Evolutionary conservation across 2,113 vertebrate genomes (phyloP).

Genomic region (Zingel zingel): DNA sequence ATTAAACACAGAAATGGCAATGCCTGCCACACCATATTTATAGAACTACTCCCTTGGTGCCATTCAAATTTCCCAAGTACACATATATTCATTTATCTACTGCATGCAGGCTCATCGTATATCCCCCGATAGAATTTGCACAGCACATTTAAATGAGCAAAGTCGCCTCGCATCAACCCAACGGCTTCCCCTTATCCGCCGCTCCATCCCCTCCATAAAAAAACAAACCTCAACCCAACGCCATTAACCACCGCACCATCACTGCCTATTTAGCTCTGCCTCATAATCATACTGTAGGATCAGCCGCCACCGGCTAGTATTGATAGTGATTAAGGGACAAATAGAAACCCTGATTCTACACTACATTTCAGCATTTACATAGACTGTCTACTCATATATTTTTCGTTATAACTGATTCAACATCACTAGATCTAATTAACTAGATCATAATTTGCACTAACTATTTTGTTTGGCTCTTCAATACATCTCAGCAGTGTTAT

Average conservation of each 20-base stretch:
- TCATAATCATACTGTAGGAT: constrained; percentile 21
- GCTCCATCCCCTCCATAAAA: constrained; percentile 8
- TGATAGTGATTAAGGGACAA: constrained; percentile 24
- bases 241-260: constrained; percentile 11
- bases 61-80: neutral
- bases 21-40: neutral
- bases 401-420: too few relatives aligned
- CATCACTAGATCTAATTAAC: too few relatives aligned
- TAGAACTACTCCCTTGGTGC: neutral
- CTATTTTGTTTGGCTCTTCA: too few relatives aligned
- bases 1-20: neutral
- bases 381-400: too few relatives aligned
- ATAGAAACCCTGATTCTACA: neutral
- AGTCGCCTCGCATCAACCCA: neutral
- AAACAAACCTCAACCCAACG: neutral
- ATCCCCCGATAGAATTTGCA: neutral
- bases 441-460: too few relatives aligned
- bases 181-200: neutral
- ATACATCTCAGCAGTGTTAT: too few relatives aligned
- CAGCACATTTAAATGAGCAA: neutral
- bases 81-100: neutral
- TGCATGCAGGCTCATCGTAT: neutral
- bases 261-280: constrained; percentile 19
- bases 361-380: too few relatives aligned
- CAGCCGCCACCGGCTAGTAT: constrained; percentile 3